phyloP scores from a whole-genome alignment of 2,113 vertebrate species.

The Henicopernis longicauda region DNA sequence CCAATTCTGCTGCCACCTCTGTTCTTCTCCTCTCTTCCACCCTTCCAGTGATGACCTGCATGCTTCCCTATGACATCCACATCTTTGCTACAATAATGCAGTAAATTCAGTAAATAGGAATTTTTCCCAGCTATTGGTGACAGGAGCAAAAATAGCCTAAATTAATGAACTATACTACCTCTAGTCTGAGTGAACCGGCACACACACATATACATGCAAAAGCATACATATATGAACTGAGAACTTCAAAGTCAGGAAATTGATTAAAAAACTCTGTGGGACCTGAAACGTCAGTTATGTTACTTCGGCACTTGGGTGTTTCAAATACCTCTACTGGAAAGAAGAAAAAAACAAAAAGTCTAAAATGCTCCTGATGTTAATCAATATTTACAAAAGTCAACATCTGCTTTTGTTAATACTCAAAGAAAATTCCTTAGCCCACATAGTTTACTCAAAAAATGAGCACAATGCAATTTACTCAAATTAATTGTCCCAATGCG shows the following conservation, averaged over 20 bases:
- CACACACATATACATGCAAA: not conserved
- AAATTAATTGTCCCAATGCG: not conserved
- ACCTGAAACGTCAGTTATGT: not conserved
- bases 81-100: not conserved
- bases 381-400: not conserved
- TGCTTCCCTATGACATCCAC: not conserved
- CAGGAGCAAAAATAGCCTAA: not conserved
- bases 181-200: not conserved
- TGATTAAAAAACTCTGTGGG: not conserved
- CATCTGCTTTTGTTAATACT: not conserved
- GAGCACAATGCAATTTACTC: not conserved
- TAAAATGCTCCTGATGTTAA: not conserved
- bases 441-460: not conserved
- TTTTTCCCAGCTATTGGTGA: not conserved
- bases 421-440: not conserved
- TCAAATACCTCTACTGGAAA: not conserved
- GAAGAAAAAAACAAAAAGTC: not conserved
- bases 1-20: not conserved
- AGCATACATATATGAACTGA: not conserved
- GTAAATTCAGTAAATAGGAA: not conserved
- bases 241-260: not conserved
- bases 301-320: not conserved
- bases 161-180: not conserved
- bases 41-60: not conserved
- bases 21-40: not conserved